Percentiles rank a stretch among this genome's conserved stretches.
phyloP scores from a whole-genome alignment of 2,113 vertebrate species.

The Siphamia tubifer region DNA sequence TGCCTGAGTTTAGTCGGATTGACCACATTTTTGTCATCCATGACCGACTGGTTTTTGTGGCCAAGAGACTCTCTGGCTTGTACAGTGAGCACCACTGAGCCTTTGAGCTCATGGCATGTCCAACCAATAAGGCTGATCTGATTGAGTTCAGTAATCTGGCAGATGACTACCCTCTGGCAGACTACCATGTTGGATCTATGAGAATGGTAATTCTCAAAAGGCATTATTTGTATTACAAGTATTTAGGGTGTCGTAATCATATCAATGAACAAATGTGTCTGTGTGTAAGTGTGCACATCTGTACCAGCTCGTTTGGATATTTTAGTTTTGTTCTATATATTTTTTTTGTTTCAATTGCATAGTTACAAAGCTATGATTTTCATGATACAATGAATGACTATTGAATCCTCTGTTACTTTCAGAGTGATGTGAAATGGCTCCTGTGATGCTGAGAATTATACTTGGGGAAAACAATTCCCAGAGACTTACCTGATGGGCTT shows the following conservation, averaged over 20 bases:
- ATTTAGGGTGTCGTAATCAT: too few relatives aligned
- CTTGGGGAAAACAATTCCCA: neutral
- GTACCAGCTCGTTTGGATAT: too few relatives aligned
- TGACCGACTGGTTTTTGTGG: neutral
- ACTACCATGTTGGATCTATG: conserved; percentile 19
- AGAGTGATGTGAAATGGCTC: too few relatives aligned
- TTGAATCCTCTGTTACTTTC: too few relatives aligned
- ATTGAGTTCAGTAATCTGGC: conserved; percentile 12
- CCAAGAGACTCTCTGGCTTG: conserved; percentile 25
- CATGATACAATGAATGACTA: too few relatives aligned
- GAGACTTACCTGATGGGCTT: neutral
- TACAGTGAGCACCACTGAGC: conserved; percentile 33
- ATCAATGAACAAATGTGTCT: too few relatives aligned
- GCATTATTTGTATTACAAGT: too few relatives aligned
- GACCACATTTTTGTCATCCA: conserved; percentile 16
- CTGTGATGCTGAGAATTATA: neutral
- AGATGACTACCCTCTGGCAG: conserved; percentile 34
- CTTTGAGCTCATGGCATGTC: conserved; percentile 22
- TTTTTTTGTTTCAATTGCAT: too few relatives aligned
- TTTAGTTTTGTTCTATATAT: too few relatives aligned
- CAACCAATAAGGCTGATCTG: neutral
- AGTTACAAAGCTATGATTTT: too few relatives aligned
- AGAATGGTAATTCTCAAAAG: conserved; percentile 41
- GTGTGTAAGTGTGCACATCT: too few relatives aligned
- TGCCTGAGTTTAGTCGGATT: conserved; percentile 21